phyloP scores from a whole-genome alignment of 2,113 vertebrate genomes.

The Acrocephalus arundinaceus region DNA sequence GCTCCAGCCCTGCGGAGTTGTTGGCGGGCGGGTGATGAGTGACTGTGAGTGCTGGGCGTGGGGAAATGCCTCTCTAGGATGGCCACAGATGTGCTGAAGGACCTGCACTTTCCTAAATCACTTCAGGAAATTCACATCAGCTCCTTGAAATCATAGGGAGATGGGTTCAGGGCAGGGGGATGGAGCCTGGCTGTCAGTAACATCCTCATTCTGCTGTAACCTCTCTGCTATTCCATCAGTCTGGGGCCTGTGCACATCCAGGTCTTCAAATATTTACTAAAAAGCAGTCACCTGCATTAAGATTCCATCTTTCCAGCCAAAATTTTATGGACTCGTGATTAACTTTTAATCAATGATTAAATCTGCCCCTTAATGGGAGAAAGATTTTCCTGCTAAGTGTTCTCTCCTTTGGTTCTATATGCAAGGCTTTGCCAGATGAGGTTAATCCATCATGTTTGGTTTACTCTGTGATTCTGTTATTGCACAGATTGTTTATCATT shows the following conservation, averaged over 20 bases:
- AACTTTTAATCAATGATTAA: slow-evolving; percentile 13
- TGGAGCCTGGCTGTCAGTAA: background rate
- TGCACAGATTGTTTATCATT: background rate
- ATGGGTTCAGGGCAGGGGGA: background rate
- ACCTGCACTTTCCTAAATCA: background rate
- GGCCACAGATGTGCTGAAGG: background rate
- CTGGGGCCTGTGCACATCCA: background rate
- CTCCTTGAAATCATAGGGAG: background rate
- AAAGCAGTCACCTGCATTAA: background rate
- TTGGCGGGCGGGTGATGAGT: background rate
- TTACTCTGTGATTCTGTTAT: background rate
- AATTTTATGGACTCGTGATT: background rate
- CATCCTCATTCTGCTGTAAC: background rate
- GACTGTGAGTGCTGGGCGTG: background rate
- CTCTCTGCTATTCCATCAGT: background rate
- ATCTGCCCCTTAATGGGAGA: background rate
- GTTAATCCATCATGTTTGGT: background rate
- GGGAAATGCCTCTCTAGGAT: background rate
- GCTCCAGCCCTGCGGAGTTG: background rate
- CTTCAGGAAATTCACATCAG: background rate
- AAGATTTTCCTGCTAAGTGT: background rate
- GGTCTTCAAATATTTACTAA: background rate
- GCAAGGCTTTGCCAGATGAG: background rate
- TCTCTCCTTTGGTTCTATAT: background rate
- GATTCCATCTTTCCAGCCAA: background rate